Evolutionary conservation across 30 jellyfish, hydroid and myxozoan species (phyloP).

Genomic region (Aurelia sp.): DNA sequence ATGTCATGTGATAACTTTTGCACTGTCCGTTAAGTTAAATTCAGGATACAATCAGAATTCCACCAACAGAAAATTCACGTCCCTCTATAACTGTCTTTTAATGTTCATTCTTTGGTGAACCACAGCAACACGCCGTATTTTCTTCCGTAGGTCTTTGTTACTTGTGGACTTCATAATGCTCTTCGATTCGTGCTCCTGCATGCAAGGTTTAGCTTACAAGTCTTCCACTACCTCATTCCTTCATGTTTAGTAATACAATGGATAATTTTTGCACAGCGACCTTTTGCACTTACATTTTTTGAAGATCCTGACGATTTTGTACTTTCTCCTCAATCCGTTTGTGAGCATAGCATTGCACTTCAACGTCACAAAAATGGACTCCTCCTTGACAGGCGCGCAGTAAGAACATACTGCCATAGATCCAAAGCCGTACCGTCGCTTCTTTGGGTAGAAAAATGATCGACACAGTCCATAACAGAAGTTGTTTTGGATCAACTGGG

Average conservation of each 20-base stretch:
- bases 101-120: no score
- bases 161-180: no score
- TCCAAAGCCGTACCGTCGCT: constrained; percentile 18
- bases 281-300: constrained; percentile 52
- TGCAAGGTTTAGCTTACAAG: no score
- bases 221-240: neutral
- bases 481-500: constrained; percentile 43
- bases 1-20: no score
- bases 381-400: constrained; percentile 50
- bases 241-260: neutral
- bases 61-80: no score
- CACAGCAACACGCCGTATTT: no score
- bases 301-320: constrained; percentile 38
- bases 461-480: constrained; percentile 66
- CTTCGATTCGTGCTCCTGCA: no score
- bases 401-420: constrained; percentile 50
- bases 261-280: constrained; percentile 33
- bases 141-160: no score
- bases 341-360: neutral
- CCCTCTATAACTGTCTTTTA: no score
- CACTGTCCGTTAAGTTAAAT: no score
- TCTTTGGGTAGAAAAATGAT: constrained; percentile 42
- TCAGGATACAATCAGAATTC: no score
- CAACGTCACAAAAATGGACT: constrained; percentile 5
- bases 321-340: neutral